phyloP scores from a whole-genome alignment of 2,888 invertebrate species.

The Amphipyra berbera region DNA sequence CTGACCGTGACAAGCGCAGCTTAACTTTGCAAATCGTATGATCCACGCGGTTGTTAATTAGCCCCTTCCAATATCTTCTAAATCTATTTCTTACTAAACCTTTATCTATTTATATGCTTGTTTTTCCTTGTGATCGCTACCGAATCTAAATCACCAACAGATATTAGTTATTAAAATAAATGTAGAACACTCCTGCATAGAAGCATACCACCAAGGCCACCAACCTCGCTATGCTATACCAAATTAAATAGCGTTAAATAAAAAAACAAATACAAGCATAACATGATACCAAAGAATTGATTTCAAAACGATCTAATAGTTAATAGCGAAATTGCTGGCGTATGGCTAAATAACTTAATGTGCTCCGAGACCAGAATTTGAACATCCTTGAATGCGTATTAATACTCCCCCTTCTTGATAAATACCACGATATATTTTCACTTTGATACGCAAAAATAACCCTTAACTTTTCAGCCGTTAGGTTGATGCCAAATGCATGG shows the following conservation, averaged over 20 bases:
- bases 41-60: too few relatives aligned
- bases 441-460: constrained; percentile 3
- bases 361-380: constrained; percentile 58
- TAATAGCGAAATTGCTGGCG: constrained; percentile 79
- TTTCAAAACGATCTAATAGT: constrained; percentile 79
- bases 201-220: constrained; percentile 37
- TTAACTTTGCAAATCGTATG: too few relatives aligned
- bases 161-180: constrained; percentile 1
- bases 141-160: background rate
- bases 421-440: constrained; percentile 33
- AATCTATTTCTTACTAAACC: too few relatives aligned
- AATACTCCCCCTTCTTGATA: constrained; percentile 59
- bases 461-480: constrained; percentile 1
- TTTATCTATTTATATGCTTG: too few relatives aligned
- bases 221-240: constrained; percentile 20
- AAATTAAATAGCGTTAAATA: constrained; percentile 53
- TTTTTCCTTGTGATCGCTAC: background rate
- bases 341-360: constrained; percentile 85
- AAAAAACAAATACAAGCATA: constrained; percentile 59
- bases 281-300: constrained; percentile 72
- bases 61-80: too few relatives aligned
- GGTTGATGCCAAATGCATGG: constrained; percentile 1
- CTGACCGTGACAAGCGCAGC: too few relatives aligned
- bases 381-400: constrained; percentile 63
- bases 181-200: background rate